A percentile compares a stretch with the other conserved stretches of the same genome.
These are phyloP conservation scores for Macrotis lagotis DNA, from an alignment of 2,113 vertebrate species.

Conservation along the genomic window DNA sequence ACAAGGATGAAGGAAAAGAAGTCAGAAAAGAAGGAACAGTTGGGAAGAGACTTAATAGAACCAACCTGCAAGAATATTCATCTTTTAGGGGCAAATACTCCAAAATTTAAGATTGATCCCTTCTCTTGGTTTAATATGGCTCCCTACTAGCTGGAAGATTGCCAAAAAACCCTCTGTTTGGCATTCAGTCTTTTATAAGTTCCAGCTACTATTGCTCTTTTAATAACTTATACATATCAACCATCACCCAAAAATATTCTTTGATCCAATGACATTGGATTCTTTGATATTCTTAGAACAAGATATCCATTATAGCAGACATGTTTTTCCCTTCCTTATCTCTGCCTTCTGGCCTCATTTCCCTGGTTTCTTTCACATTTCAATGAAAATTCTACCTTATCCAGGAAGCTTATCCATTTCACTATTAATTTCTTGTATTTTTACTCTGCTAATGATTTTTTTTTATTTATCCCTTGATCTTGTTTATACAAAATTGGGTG, in stretches of 20 bases:
- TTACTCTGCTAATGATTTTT: background rate
- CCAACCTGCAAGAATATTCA: background rate
- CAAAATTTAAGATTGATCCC: background rate
- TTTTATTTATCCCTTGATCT: background rate
- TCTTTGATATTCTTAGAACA: background rate
- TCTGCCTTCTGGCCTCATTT: background rate
- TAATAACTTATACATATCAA: background rate
- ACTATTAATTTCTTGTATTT: no score
- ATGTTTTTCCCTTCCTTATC: background rate
- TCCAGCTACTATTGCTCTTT: background rate
- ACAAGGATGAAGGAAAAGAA: no score
- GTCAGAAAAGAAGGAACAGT: no score
- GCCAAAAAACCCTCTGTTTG: background rate
- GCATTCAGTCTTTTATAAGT: background rate
- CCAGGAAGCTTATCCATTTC: background rate
- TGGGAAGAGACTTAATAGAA: background rate
- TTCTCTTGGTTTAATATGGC: background rate
- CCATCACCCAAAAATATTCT: background rate
- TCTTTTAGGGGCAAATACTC: background rate
- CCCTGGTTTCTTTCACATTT: background rate
- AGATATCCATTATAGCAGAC: background rate
- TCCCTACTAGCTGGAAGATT: background rate
- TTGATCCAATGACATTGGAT: background rate
- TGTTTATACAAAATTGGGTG: background rate
- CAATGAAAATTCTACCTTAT: background rate